Evolutionary conservation across 1,140 invertebrate species (phyloP), one percentile per base, ranked within the genome.

Genomic region (Drosophila malerkotliana): DNA sequence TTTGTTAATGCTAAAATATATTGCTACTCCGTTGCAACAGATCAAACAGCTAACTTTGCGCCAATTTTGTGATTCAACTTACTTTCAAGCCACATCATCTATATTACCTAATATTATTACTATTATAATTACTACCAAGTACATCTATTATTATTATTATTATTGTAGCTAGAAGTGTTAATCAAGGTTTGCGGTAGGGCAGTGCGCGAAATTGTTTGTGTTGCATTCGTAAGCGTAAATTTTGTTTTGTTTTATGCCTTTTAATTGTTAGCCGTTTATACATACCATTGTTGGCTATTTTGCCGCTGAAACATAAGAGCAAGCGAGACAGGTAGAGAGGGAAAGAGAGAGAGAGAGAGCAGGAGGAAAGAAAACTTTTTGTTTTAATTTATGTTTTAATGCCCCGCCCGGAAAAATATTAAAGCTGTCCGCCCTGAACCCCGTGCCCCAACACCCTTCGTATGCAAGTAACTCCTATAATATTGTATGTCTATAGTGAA

Each of bases 161-260:
- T 41, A 41, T 63, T 63, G 55, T 24, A 63, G 64, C 53, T 69
- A 72, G 59, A 59, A 60, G 72, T 62, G 63, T 55, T 54, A 48
- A 55, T 56, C 24, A 37, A 53, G 53, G 28, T 53, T 58, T 30
- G 72, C 72, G 47, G 34, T 61, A 59, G 79, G 54, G 81, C 60
- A 56, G 64, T 72, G 72, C 80, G 77, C 63, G 63, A 67, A 76
- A 79, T 10, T 10, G 80, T 79, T 84, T 81, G 79, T 80, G 63
- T 79, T 72, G 61, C 54, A 71, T 73, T 63, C 61, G 75, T 74
- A 57, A 71, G 57, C 82, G 60, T 62, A 71, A 77, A 87, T 64
- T 75, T 82, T 82, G 79, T 88, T 88, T 87, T 87, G 82, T 87
- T 87, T 88, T 87, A 87, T 72, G 83, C 79, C 67, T 87, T 87